phyloP scores from a whole-genome alignment of 2,113 vertebrate genomes.

The Plestiodon gilberti region DNA sequence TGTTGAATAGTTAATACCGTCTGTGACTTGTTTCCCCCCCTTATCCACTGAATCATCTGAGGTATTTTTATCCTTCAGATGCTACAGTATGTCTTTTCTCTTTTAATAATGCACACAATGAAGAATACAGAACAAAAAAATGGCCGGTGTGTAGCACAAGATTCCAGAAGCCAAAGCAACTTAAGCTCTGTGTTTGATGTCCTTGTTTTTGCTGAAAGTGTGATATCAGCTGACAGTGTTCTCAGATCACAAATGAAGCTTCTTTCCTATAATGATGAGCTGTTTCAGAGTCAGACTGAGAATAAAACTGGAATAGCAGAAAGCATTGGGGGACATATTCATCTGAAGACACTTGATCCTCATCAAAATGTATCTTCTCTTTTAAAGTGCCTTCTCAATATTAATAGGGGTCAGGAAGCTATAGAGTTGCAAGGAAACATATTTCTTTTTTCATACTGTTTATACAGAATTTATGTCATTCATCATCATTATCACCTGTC shows the following conservation, averaged over 20 bases:
- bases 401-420: background rate
- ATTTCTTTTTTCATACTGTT: background rate
- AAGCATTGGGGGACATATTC: background rate
- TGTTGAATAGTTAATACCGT: background rate
- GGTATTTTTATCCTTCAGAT: background rate
- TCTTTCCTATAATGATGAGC: background rate
- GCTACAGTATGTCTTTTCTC: background rate
- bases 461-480: background rate
- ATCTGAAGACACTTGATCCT: background rate
- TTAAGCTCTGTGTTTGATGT: constrained; percentile 26
- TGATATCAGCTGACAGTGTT: background rate
- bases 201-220: constrained; percentile 12
- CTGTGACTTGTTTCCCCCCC: background rate
- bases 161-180: background rate
- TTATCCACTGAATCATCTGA: background rate
- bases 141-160: background rate
- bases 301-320: background rate
- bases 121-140: background rate
- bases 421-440: background rate
- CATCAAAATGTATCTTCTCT: background rate
- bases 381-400: background rate
- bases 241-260: background rate
- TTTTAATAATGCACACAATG: constrained; percentile 29
- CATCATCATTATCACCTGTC: background rate
- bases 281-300: background rate